Base-by-base conservation (phyloP, 35 echinoderm and acorn worm species). In the Diadema setosum region DNA sequence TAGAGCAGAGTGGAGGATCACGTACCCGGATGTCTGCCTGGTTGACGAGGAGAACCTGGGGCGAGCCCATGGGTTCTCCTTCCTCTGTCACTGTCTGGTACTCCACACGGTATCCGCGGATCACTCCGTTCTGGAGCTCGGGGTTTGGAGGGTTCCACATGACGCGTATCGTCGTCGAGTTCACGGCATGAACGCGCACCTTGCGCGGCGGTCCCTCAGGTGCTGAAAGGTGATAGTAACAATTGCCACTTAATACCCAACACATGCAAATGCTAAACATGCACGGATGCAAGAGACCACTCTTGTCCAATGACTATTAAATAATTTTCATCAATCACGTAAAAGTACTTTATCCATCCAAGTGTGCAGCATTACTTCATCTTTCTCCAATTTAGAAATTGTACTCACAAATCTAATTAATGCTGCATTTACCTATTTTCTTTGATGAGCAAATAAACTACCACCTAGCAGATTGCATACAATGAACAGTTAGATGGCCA, bases 161-260 rank as follows among this genome's bases (percentile, higher is more conserved):
- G 21, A 99, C 80, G 21, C 73, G 69, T 46, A 95, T 87, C 25
- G 89, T 87, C 14, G 96, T 99, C 1, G 96, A 99, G 81, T 99
- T 99, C 39, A 92, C 23, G 5, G 90, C 96, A 44, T 87, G 85
- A 29, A 90, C 96, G 20, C 70, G 26, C 27, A 95, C 89, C 44
- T 89, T 94, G 37, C 63, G 78, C 8, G 96, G 96, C 27, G 96
- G 93, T 46, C 92, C 96, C 43, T 93, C 91, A 39, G 96, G 96
- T 14, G 94, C 96, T 99, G 48, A 52, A 52, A 52, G 48, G n/a
- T 52, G n/a, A 52, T 52, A n/a, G 48, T 52, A 52, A 9, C 9
- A n/a, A 52, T 52, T 52, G n/a, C 9, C 48, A 11, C 48, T 52
- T 52, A 52, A 52, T n/a, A n/a, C n/a, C n/a, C n/a, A n/a, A n/a